These are phyloP conservation scores for Mantis religiosa DNA, from an alignment of 2,888 invertebrate species.

Conservation along the genomic window DNA sequence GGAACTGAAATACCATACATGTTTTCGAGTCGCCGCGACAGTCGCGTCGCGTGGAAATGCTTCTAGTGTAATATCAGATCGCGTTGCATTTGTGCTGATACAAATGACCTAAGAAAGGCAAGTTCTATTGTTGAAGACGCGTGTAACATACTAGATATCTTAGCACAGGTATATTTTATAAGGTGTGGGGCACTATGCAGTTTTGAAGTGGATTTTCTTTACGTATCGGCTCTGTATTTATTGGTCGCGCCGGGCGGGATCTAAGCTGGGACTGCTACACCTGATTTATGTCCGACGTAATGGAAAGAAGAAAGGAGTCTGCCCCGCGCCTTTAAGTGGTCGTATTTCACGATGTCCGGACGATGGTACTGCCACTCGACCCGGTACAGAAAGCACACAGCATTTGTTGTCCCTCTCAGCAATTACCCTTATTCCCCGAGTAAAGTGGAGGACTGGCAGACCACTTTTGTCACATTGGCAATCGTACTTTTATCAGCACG, in stretches of 20 bases:
- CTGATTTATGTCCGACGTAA: constrained; percentile 14
- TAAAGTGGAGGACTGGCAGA: not conserved
- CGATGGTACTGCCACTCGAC: not conserved
- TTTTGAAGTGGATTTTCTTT: constrained; percentile 21
- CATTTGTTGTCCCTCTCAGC: not conserved
- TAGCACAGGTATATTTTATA: not conserved
- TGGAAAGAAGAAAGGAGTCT: constrained; percentile 4
- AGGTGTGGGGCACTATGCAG: not conserved
- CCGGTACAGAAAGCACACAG: not conserved
- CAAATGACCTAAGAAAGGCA: too few relatives aligned
- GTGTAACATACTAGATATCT: too few relatives aligned
- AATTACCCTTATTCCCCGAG: not conserved
- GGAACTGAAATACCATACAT: too few relatives aligned
- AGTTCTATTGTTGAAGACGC: too few relatives aligned
- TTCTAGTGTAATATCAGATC: too few relatives aligned
- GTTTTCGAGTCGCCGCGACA: too few relatives aligned
- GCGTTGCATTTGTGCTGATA: too few relatives aligned
- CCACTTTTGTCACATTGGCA: not conserved
- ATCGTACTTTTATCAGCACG: not conserved
- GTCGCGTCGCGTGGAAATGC: too few relatives aligned
- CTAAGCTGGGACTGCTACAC: constrained; percentile 1
- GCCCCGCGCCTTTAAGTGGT: constrained; percentile 1
- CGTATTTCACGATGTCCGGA: constrained; percentile 3
- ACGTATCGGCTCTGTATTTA: constrained; percentile 23
- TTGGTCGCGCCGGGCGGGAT: constrained; percentile 2